These are phyloP conservation scores for Pegoplata infirma DNA, from an alignment of 2,888 invertebrate species.

Conservation along the genomic window DNA sequence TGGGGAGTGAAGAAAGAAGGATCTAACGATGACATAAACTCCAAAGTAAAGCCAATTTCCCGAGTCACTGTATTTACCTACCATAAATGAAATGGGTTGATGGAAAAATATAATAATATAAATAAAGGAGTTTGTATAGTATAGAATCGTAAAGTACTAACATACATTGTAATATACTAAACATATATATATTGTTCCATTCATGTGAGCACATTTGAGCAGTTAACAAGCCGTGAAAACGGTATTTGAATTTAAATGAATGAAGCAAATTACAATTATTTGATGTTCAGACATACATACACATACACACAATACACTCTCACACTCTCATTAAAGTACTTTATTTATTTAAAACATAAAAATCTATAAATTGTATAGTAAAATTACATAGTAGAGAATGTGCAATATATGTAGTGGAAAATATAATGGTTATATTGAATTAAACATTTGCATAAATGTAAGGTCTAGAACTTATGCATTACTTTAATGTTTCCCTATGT, in stretches of 20 bases:
- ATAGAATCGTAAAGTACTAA: not conserved
- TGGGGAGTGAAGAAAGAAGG: no score
- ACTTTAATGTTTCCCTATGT: no score
- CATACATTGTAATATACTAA: not conserved
- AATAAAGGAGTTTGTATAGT: not conserved
- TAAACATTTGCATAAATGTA: no score
- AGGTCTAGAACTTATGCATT: no score
- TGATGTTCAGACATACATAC: conserved; percentile 32
- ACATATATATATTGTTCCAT: conserved; percentile 26
- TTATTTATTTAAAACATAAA: not conserved
- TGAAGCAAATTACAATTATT: conserved; percentile 55
- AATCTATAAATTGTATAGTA: not conserved
- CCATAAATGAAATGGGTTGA: not conserved
- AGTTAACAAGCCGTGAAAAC: conserved; percentile 62
- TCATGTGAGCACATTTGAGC: conserved; percentile 59
- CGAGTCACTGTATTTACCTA: not conserved
- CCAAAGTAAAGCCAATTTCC: no score
- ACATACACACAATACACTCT: not conserved
- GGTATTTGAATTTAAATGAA: conserved; percentile 57
- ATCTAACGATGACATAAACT: no score
- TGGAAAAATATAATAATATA: not conserved
- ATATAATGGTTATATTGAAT: no score
- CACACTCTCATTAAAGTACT: not conserved
- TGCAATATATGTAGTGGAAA: no score
- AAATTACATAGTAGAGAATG: not conserved